Percentiles rank a stretch among this genome's conserved stretches.
Evolutionary conservation across 2,888 invertebrate genomes (phyloP).

Genomic region (Ellobium chinense): DNA sequence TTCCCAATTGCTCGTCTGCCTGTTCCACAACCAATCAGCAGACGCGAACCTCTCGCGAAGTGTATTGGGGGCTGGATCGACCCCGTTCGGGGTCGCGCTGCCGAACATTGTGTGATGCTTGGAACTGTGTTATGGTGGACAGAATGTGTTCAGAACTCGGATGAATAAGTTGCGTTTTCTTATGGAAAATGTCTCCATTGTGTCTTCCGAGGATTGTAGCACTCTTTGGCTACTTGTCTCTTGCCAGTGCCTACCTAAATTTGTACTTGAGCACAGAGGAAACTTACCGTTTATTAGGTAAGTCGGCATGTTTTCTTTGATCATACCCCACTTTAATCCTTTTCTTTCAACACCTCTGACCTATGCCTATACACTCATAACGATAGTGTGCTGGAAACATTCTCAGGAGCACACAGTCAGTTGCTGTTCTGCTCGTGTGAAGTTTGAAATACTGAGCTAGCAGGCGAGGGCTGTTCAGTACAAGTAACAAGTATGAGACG

Average conservation of each 20-base stretch:
- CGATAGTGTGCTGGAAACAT: no score
- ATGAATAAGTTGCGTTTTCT: slow-evolving; percentile 33
- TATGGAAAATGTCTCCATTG: slow-evolving; percentile 33
- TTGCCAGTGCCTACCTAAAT: slow-evolving; percentile 61
- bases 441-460: no score
- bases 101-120: background rate
- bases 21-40: slow-evolving; percentile 18
- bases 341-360: no score
- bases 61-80: slow-evolving; percentile 37
- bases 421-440: no score
- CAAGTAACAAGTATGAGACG: no score
- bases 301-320: slow-evolving; percentile 50
- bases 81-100: slow-evolving; percentile 21
- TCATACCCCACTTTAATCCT: slow-evolving; percentile 9
- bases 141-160: slow-evolving; percentile 39
- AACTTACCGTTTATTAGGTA: slow-evolving; percentile 69
- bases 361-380: no score
- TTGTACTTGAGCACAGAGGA: slow-evolving; percentile 69
- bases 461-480: no score
- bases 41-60: slow-evolving; percentile 17
- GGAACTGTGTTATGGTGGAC: slow-evolving; percentile 35
- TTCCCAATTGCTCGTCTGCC: background rate
- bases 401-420: no score
- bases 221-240: slow-evolving; percentile 58
- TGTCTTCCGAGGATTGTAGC: slow-evolving; percentile 55